Evolutionary conservation across 2,888 invertebrate genomes (phyloP), one percentile per base, ranked within the genome.

Genomic region (Coenonympha arcania): DNA sequence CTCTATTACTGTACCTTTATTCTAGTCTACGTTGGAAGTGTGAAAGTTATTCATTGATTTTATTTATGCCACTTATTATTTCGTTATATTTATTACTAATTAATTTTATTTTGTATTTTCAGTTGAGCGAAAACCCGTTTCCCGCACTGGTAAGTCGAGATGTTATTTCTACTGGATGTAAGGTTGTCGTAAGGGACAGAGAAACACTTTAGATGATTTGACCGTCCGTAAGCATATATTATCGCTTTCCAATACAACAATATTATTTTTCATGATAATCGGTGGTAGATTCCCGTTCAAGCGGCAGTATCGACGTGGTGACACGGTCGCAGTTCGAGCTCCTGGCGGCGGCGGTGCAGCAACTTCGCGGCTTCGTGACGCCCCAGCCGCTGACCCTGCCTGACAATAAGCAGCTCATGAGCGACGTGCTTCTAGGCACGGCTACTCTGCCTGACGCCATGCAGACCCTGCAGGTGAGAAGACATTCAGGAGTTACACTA

Each of bases 401-500:
- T 0, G 72, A 69, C 26, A 76, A 80, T 50, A 22, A 68, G 54
- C 56, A 71, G 52, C 61, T 84, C n/a, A 61, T 66, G 33, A 52
- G 47, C 4, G 73, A 77, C 6, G 59, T 85, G 15, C 68, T 64
- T 1, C 59, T 52, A 6, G 84, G 84, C 42, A 72, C 59, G n/a
- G 80, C 79, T 0, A 69, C 78, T 0, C 66, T 85, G 26, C 66
- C 73, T 0, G 82, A 78, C 3, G 70, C 76, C 6, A 82, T 85
- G 82, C 60, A 76, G 39, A 78, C 82, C 41, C 71, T 83, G 78
- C 79, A 82, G 77, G 84, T 81, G n/a, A n/a, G n/a, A n/a, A n/a
- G n/a, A n/a, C n/a, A n/a, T n/a, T n/a, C n/a, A n/a, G n/a, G n/a
- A n/a, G n/a, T n/a, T n/a, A n/a, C n/a, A n/a, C n/a, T n/a, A n/a